These are phyloP conservation scores for Psophia crepitans DNA, from an alignment of 2,113 vertebrate species.

Conservation along the genomic window DNA sequence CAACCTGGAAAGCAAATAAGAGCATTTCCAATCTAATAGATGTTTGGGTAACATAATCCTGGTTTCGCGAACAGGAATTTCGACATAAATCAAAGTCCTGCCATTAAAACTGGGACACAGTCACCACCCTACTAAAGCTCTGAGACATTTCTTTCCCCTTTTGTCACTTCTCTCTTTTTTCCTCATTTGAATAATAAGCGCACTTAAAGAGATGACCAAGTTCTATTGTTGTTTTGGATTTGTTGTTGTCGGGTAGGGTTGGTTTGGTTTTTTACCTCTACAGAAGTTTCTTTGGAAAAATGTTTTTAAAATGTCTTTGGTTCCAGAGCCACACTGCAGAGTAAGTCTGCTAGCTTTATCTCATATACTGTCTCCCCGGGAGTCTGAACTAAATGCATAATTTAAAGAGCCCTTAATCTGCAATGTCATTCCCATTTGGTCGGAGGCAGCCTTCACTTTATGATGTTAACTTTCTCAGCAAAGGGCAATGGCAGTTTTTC, in stretches of 20 bases:
- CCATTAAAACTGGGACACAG: not conserved
- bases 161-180: not conserved
- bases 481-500: slow-evolving; percentile 71
- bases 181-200: not conserved
- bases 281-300: slow-evolving; percentile 6
- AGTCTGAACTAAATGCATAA: slow-evolving; percentile 76
- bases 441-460: slow-evolving; percentile 75
- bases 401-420: slow-evolving; percentile 79
- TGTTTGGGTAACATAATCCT: not conserved
- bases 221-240: not conserved
- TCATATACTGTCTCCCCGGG: slow-evolving; percentile 63
- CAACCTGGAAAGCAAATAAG: not conserved
- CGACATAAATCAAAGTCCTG: not conserved
- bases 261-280: not conserved
- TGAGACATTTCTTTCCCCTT: not conserved
- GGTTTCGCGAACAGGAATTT: not conserved
- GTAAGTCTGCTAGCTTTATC: slow-evolving; percentile 60
- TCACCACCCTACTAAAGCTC: not conserved
- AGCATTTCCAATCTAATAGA: not conserved
- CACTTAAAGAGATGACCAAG: not conserved
- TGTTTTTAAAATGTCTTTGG: not conserved
- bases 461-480: slow-evolving; percentile 77
- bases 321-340: not conserved
- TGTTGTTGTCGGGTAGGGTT: not conserved
- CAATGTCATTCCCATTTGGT: slow-evolving; percentile 77